Percentiles rank a stretch among this genome's conserved stretches.
Conservation (phyloP, 2,113 vertebrate genomes). For the Dasyornis broadbenti region DNA sequence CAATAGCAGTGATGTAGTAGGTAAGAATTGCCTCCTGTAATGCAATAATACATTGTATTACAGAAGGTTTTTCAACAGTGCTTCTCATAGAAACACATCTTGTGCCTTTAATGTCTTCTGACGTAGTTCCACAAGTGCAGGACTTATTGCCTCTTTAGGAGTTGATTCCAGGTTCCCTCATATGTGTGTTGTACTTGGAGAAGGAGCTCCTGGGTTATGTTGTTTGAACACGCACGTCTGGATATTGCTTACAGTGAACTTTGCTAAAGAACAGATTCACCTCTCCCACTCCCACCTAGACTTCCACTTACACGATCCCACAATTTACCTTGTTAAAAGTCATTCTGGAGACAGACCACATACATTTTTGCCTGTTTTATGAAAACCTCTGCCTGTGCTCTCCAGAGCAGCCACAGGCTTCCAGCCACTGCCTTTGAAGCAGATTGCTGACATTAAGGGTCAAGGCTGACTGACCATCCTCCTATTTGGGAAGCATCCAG, state of each 20-base stretch:
- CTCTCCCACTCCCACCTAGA: background rate
- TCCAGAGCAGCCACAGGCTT: background rate
- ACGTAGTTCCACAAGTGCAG: background rate
- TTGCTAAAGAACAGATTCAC: background rate
- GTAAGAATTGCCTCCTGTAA: background rate
- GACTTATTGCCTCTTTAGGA: background rate
- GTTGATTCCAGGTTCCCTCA: background rate
- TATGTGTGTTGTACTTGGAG: background rate
- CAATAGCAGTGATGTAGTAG: background rate
- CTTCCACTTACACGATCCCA: background rate
- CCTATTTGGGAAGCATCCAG: background rate
- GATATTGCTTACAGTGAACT: background rate
- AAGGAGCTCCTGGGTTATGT: background rate
- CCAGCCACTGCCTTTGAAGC: background rate
- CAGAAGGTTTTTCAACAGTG: background rate
- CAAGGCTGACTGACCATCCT: background rate
- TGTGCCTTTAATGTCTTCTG: background rate
- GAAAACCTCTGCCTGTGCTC: background rate
- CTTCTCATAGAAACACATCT: background rate
- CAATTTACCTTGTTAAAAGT: background rate
- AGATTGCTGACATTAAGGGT: background rate
- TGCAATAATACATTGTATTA: background rate
- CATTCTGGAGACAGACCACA: background rate
- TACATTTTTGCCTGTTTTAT: background rate
- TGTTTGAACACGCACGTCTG: background rate